A percentile compares a stretch with the other conserved stretches of the same genome.
phyloP scores from a whole-genome alignment of 2,797 vertebrate genomes.

The Girardinus metallicus region DNA sequence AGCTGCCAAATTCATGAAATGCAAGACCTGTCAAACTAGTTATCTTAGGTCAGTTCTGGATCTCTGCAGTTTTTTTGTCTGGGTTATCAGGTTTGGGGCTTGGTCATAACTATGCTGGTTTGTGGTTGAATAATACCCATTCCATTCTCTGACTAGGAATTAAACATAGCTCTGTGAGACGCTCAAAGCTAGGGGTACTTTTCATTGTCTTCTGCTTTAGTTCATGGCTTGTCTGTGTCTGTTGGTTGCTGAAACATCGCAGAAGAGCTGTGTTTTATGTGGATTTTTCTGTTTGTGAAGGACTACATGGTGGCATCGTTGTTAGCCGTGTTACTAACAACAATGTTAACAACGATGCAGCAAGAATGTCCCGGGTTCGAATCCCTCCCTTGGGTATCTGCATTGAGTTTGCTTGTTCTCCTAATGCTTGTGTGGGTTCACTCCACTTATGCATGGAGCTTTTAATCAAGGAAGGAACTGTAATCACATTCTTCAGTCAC shows the following conservation, averaged over 20 bases:
- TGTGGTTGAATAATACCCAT: not conserved
- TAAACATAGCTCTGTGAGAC: not conserved
- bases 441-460: not conserved
- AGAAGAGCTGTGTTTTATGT: not conserved
- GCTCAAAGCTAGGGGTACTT: not conserved
- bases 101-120: not conserved
- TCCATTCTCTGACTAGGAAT: not conserved
- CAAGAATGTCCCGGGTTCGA: not conserved
- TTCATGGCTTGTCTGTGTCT: not conserved
- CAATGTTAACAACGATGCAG: not conserved
- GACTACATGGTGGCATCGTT: not conserved
- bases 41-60: not conserved
- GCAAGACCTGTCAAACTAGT: not conserved
- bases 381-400: not conserved
- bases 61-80: not conserved
- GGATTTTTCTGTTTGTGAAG: not conserved
- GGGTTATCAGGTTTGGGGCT: too few relatives aligned
- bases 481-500: too few relatives aligned
- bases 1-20: not conserved
- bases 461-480: too few relatives aligned
- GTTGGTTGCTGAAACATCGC: not conserved
- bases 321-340: too few relatives aligned
- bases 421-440: not conserved
- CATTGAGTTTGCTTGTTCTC: not conserved
- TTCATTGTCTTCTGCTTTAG: not conserved